These are phyloP conservation scores for Clarias laeviceps DNA, from an alignment of 2,797 vertebrate genomes.

Conservation along the genomic window DNA sequence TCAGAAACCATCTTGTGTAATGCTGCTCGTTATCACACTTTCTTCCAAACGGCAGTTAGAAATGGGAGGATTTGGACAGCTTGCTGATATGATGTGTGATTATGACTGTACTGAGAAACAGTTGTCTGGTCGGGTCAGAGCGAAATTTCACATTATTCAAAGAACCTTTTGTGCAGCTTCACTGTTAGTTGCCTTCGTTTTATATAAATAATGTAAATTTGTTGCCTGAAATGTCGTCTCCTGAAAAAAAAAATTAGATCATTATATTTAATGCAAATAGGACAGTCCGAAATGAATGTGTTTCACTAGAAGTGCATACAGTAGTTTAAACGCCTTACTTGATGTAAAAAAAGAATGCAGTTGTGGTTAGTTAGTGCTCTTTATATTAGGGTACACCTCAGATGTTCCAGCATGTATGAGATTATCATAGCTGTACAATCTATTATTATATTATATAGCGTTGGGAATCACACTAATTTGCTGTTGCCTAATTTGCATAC, in stretches of 20 bases:
- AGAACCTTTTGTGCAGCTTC: slow-evolving; percentile 25
- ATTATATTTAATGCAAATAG: slow-evolving; percentile 7
- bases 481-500: background rate
- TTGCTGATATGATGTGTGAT: slow-evolving; percentile 42
- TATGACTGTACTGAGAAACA: slow-evolving; percentile 35
- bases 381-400: background rate
- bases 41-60: slow-evolving; percentile 29
- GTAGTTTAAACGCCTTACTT: slow-evolving; percentile 8
- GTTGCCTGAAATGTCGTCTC: background rate
- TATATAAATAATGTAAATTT: slow-evolving; percentile 19
- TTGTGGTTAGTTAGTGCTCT: background rate
- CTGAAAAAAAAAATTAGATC: background rate
- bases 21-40: slow-evolving; percentile 51
- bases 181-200: background rate
- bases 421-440: background rate
- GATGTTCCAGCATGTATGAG: background rate
- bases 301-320: slow-evolving; percentile 11
- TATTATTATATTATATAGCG: background rate
- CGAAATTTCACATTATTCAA: slow-evolving; percentile 34
- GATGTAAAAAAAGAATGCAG: background rate
- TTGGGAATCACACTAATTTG: background rate
- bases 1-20: slow-evolving; percentile 51
- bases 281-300: background rate
- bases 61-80: slow-evolving; percentile 40
- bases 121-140: slow-evolving; percentile 20